Evolutionary conservation across 2,888 invertebrate species (phyloP), one percentile per base, ranked within the genome.

Genomic region (Drosophila ustulata): DNA sequence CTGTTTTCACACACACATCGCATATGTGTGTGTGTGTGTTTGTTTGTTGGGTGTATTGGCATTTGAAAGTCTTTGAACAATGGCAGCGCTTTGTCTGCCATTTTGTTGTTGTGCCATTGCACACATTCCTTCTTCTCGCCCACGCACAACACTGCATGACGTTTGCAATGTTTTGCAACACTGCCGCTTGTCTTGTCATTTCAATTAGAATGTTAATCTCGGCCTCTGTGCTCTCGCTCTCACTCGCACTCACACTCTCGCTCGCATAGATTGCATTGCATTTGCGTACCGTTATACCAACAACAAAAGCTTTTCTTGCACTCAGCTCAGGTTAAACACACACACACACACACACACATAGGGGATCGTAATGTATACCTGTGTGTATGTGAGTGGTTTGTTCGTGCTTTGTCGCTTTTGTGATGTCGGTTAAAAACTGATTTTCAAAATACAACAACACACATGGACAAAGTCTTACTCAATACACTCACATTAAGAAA

Each of bases 131-230:
- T 51, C 59, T 57, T 51, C 56, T 57, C 82, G 58, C 67, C 80
- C 59, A 68, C 79, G 30, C 62, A 23, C 13, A 57, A 41, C 18
- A 9, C 49, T 53, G 49, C 65, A 59, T 46, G 45, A 30, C 26
- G 13, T 28, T 45, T 45, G 30, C 26, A 45, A 8, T 53, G 58
- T 72, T 82, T 69, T 67, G 83, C 88, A 85, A 72, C 77, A 76
- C 84, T 88, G 70, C 34, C 49, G 34, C 46, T 56, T 56, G 45
- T 59, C 46, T 64, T 63, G 55, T 47, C 59, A 63, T 71, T 69
- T 62, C 79, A 82, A 88, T 85, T 82, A 82, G 88, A 88, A 81
- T 52, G 64, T 30, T 69, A 11, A 67, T 59, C 50, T 61, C 43
- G 34, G 37, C 4, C 34, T 41, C 43, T 18, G 43, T 18, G 30